Percentiles rank a stretch among this genome's conserved stretches.
Conservation (phyloP, 2,888 invertebrate species). For the Linnaemya vulpina region DNA sequence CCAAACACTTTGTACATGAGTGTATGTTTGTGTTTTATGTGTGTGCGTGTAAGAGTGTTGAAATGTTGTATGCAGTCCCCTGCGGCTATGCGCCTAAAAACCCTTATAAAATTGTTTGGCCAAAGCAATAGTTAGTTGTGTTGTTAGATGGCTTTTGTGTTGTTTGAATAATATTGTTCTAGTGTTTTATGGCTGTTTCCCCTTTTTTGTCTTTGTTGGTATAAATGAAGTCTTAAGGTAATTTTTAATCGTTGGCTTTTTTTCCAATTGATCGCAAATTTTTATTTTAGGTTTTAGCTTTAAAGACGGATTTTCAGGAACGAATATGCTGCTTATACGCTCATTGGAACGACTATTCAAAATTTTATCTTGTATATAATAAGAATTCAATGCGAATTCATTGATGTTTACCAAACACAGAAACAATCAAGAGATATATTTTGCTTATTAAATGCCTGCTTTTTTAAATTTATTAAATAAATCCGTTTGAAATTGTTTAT, state of each 20-base stretch:
- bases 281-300: no score
- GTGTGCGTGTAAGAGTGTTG: slow-evolving; percentile 11
- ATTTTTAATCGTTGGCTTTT: background rate
- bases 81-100: slow-evolving; percentile 75
- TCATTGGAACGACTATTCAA: no score
- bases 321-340: no score
- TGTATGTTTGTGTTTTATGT: background rate
- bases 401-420: no score
- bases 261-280: no score
- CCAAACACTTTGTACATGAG: slow-evolving; percentile 8
- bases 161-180: slow-evolving; percentile 29
- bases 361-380: no score
- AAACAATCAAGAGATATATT: no score
- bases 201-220: background rate
- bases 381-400: no score
- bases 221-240: background rate
- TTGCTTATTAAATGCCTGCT: no score
- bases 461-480: no score
- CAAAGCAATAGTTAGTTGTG: slow-evolving; percentile 52
- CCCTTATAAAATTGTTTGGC: slow-evolving; percentile 59
- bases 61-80: slow-evolving; percentile 77
- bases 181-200: background rate
- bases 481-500: no score
- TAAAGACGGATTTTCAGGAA: no score
- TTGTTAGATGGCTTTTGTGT: slow-evolving; percentile 22